Conservation (phyloP, 2,797 vertebrate species). For the Carcharodon carcharias region DNA sequence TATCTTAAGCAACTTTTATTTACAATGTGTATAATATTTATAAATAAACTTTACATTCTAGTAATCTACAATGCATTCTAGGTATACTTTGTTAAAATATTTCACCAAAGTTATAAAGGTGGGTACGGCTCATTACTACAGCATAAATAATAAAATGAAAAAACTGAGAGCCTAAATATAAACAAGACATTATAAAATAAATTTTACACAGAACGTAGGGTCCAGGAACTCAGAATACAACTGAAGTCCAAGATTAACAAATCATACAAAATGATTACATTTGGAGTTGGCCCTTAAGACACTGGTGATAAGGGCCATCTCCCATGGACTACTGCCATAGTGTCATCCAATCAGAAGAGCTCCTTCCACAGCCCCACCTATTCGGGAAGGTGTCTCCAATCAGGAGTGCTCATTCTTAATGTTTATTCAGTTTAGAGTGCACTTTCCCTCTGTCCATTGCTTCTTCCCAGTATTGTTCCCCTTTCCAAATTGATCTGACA, state of each 20-base stretch:
- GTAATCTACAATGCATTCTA: conserved; percentile 64
- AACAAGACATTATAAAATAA: conserved; percentile 34
- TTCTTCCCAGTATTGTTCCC: conserved; percentile 5
- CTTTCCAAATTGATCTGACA: conserved; percentile 24
- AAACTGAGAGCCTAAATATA: conserved; percentile 23
- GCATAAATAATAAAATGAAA: conserved; percentile 34
- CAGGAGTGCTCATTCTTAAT: background rate
- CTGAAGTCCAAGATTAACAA: conserved; percentile 36
- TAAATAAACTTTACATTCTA: conserved; percentile 72
- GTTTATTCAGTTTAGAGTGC: conserved; percentile 26
- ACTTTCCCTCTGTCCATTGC: background rate
- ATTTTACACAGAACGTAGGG: conserved; percentile 25
- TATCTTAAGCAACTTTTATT: conserved; percentile 60
- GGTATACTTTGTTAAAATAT: conserved; percentile 54
- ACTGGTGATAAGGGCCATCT: conserved; percentile 24
- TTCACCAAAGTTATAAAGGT: conserved; percentile 43
- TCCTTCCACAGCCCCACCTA: background rate
- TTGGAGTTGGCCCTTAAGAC: conserved; percentile 32
- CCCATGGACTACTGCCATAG: conserved; percentile 9
- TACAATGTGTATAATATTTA: conserved; percentile 55
- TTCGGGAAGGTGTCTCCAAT: background rate
- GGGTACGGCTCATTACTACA: conserved; percentile 12
- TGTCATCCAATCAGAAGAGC: conserved; percentile 26
- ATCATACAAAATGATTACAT: conserved; percentile 33
- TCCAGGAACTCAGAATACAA: conserved; percentile 28